Evolutionary conservation across 2,797 vertebrate species (phyloP), one percentile per base, ranked within the genome.

Genomic region (Hemitrygon akajei): DNA sequence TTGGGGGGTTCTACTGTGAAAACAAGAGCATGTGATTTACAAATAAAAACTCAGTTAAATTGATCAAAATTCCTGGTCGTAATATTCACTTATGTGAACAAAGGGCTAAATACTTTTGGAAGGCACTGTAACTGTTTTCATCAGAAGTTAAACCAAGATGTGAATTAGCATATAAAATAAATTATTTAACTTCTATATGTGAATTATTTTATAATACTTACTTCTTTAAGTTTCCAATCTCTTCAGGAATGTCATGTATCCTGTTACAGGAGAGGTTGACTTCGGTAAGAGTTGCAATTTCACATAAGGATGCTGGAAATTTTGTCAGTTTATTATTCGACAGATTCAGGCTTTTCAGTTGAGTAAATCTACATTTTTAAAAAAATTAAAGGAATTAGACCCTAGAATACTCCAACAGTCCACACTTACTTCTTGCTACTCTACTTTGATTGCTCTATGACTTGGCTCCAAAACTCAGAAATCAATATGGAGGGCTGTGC

Each of bases 251-350:
- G 7, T 96, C 94, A 14, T 95, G 95, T 93, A 99, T 97, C 93
- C 97, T 98, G 75, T 99, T 99, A 95, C 98, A 98, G 95, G 98
- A 98, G 94, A 99, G 95, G 95, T 97, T 99, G 95, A 99, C 98
- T 94, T 99, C 98, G 3, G 98, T 98, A 94, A 99, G 96, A 27
- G 97, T 98, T 94, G 97, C 96, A 95, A 99, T 98, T 94, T 98
- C 98, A 94, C 98, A 99, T 91, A 99, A 95, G 40, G 97, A 97
- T 93, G 97, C 96, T 87, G 98, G 98, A 95, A 99, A 98, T n/a
- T 97, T 95, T 89, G 98, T 97, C 95, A 99, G 96, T 91, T 97
- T 98, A 94, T 99, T 99, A 96, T 99, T 98, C 94, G 98, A 99
- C 95, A 99, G 97, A 95, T 99, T 99, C 95, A 99, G 96, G 95